These are phyloP conservation scores for Proterorhinus semilunaris DNA, from an alignment of 2,113 vertebrate species.

Conservation along the genomic window DNA sequence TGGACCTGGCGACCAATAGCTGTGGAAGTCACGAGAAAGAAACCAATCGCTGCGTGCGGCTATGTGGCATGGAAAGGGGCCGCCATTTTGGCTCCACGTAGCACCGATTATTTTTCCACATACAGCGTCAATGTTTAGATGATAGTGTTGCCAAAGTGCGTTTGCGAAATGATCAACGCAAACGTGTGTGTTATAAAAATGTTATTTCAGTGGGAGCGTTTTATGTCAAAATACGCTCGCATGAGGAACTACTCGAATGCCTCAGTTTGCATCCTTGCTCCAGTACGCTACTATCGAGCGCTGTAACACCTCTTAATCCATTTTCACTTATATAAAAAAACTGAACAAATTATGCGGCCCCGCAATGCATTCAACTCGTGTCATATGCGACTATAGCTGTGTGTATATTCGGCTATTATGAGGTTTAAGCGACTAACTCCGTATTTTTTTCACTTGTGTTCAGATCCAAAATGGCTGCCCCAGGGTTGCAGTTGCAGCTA, in stretches of 20 bases:
- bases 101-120: background rate
- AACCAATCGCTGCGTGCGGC: slow-evolving; percentile 43
- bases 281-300: background rate
- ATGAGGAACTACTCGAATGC: background rate
- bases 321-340: background rate
- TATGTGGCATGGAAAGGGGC: background rate
- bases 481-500: slow-evolving; percentile 10
- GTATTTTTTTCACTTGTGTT: background rate
- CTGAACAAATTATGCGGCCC: background rate
- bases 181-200: background rate
- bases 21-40: background rate
- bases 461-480: slow-evolving; percentile 66
- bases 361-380: background rate
- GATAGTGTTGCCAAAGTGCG: background rate
- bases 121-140: background rate
- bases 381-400: background rate
- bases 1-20: slow-evolving; percentile 53
- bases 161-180: background rate
- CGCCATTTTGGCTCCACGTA: slow-evolving; percentile 49
- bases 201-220: background rate
- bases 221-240: background rate
- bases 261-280: background rate
- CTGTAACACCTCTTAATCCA: background rate
- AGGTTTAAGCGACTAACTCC: background rate
- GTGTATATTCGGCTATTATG: background rate